These are phyloP conservation scores for Dynastes maya DNA, from an alignment of 2,888 invertebrate species.

Conservation along the genomic window DNA sequence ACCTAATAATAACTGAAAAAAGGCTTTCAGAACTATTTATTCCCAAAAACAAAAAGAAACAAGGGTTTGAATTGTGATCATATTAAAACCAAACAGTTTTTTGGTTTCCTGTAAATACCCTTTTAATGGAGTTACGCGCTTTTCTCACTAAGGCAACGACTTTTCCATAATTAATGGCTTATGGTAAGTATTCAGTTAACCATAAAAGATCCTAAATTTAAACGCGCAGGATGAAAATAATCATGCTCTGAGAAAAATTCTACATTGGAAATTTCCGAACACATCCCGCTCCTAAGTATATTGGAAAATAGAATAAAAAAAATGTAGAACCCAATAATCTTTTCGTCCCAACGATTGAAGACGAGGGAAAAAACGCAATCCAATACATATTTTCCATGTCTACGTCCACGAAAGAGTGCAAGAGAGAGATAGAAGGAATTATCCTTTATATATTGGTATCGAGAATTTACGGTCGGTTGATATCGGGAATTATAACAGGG, in stretches of 20 bases:
- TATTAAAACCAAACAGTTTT: too few relatives aligned
- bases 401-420: constrained; percentile 24
- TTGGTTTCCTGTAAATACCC: too few relatives aligned
- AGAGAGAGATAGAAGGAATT: constrained; percentile 37
- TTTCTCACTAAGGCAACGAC: too few relatives aligned
- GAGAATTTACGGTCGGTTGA: constrained; percentile 45
- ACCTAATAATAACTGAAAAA: too few relatives aligned
- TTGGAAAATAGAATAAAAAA: constrained; percentile 3
- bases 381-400: constrained; percentile 44
- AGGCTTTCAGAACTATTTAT: too few relatives aligned
- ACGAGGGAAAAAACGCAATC: constrained; percentile 17
- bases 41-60: too few relatives aligned
- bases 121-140: too few relatives aligned
- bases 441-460: constrained; percentile 43
- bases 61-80: too few relatives aligned
- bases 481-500: constrained; percentile 51
- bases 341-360: constrained; percentile 32
- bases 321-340: constrained; percentile 22
- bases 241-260: background rate
- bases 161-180: too few relatives aligned
- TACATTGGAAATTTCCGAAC: background rate
- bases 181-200: too few relatives aligned
- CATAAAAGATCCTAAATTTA: too few relatives aligned
- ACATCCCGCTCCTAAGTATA: background rate
- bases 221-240: too few relatives aligned